A percentile compares a stretch with the other conserved stretches of the same genome.
phyloP scores from a whole-genome alignment of 2,113 vertebrate species.

The Osmerus eperlanus region DNA sequence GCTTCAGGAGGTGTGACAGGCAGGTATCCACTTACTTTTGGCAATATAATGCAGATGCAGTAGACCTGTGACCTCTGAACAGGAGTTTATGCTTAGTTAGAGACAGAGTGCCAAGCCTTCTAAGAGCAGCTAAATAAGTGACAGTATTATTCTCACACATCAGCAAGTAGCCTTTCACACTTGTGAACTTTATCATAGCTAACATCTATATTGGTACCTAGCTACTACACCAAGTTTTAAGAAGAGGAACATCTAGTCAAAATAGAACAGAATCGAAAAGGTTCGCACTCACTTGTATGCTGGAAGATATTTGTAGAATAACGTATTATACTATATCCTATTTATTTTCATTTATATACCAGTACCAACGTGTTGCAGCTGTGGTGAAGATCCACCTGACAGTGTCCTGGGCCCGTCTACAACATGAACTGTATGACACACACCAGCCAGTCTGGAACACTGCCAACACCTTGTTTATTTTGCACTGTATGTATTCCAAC shows the following conservation, averaged over 20 bases:
- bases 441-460: not conserved
- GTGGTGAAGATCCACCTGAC: not conserved
- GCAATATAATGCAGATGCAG: no score
- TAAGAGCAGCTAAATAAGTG: slow-evolving; percentile 39
- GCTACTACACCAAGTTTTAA: slow-evolving; percentile 36
- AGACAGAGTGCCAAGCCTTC: slow-evolving; percentile 1
- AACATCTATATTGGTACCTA: not conserved
- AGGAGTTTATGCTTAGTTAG: no score
- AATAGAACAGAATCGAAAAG: slow-evolving; percentile 20
- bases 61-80: no score
- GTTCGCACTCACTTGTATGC: slow-evolving; percentile 56
- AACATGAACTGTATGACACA: not conserved
- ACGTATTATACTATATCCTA: slow-evolving; percentile 45
- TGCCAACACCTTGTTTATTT: not conserved
- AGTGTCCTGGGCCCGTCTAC: not conserved
- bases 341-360: slow-evolving; percentile 13
- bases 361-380: not conserved
- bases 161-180: not conserved
- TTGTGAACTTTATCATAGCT: slow-evolving; percentile 17
- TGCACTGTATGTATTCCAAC: not conserved
- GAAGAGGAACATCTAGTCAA: slow-evolving; percentile 53
- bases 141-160: no score
- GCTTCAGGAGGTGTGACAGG: no score
- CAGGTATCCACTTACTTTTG: no score
- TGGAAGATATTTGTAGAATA: slow-evolving; percentile 49